Evolutionary conservation across 2,797 vertebrate species (phyloP), one percentile per base, ranked within the genome.

Genomic region (Micropoecilia bifurca): DNA sequence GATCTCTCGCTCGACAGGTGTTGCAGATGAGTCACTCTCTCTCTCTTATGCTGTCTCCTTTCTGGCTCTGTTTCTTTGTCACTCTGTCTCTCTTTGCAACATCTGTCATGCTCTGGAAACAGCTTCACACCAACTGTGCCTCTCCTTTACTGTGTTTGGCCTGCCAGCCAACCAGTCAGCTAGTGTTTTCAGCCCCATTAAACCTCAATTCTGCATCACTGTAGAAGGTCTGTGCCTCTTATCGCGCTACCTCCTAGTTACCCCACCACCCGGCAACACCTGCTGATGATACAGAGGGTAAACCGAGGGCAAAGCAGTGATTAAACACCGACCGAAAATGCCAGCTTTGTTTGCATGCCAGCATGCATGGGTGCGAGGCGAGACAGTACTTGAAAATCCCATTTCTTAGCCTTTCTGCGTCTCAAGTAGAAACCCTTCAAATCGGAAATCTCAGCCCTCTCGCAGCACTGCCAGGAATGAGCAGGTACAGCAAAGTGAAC

Each of bases 171-270:
- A 91, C 87, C 79, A 93, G 92, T 94, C 91, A 89, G 88, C 82
- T 86, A 74, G 82, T 81, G 87, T 91, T 95, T 95, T 93, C 92
- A 93, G 90, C 85, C 88, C 87, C 92, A 95, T 94, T 93, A 93
- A 93, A 89, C 90, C 89, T 91, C 91, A 90, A 83, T 84, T 87
- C 91, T 88, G 89, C 87, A 90, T 93, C 81, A 88, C 90, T 93
- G 90, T 76, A 89, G 74, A 84, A 81, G 83, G 87, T 80, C 82
- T 78, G 80, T 76, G 79, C 80, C 82, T 87, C 79, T 88, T 86
- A 86, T 76, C 83, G 48, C 74, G 78, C 78, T 81, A 83, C 88
- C 89, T 93, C 82, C 87, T 85, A 88, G 88, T 87, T 88, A 88
- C 77, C 85, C 80, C 77, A 80, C 84, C 81, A 87, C 66, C 80